A percentile compares a stretch with the other conserved stretches of the same genome.
Conservation (phyloP, 2,113 vertebrate genomes). For the Rhabdomys dilectus region DNA sequence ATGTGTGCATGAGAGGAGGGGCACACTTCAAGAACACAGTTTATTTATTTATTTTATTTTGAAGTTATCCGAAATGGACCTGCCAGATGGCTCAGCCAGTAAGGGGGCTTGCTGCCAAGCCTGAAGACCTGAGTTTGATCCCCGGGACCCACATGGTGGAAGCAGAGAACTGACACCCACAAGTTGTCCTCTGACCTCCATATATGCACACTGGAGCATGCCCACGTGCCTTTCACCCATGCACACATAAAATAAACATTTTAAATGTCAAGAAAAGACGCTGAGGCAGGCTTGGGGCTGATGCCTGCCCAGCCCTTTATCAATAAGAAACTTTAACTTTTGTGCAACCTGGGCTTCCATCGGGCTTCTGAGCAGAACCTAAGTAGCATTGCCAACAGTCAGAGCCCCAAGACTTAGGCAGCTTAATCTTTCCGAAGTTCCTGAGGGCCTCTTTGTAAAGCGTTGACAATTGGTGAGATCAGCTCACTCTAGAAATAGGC, state of each 20-base stretch:
- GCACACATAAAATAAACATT: neutral
- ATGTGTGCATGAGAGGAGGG: neutral
- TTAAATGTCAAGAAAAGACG: neutral
- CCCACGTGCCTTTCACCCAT: neutral
- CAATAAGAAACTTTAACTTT: neutral
- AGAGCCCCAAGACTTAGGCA: neutral
- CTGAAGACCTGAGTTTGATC: neutral
- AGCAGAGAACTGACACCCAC: neutral
- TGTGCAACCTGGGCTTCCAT: rapidly evolving
- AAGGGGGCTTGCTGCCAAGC: neutral
- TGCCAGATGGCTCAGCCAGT: neutral
- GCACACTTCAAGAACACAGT: neutral
- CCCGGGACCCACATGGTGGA: neutral
- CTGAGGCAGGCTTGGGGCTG: neutral
- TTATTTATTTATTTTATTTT: neutral
- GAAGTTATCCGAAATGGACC: neutral
- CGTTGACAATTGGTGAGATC: neutral
- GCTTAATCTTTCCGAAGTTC: neutral
- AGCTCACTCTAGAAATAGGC: neutral
- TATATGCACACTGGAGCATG: neutral
- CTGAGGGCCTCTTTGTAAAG: constrained; percentile 34
- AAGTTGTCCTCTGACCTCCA: neutral
- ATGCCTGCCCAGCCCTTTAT: too few species aligned
- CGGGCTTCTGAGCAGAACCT: neutral
- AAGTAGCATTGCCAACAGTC: neutral